A percentile compares a stretch with the other conserved stretches of the same genome.
Conservation (phyloP, 2,797 vertebrate species). For the Betta splendens region DNA sequence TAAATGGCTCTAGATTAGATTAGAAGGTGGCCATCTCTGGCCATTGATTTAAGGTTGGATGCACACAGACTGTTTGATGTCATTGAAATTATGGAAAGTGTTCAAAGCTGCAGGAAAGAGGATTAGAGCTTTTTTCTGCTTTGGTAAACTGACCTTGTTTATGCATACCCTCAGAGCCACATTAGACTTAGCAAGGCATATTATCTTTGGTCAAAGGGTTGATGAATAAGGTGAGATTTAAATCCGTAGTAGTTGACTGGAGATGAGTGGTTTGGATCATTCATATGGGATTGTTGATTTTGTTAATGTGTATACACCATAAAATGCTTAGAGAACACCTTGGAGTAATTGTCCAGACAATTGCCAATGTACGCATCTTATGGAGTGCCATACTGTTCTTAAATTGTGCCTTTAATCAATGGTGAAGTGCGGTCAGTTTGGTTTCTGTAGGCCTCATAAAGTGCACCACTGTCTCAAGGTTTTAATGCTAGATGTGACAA, state of each 20-base stretch:
- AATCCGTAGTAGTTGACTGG: conserved; percentile 17
- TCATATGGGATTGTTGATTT: neutral
- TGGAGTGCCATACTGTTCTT: conserved; percentile 57
- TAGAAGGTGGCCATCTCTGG: conserved; percentile 24
- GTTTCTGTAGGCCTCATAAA: conserved; percentile 38
- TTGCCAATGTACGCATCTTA: conserved; percentile 46
- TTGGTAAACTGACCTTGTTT: conserved; percentile 52
- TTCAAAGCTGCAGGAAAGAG: conserved; percentile 45
- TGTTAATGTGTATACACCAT: neutral
- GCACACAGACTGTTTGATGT: conserved; percentile 40
- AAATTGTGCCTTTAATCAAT: conserved; percentile 61
- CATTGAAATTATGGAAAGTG: conserved; percentile 57
- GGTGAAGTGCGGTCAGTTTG: conserved; percentile 44
- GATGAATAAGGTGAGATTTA: conserved; percentile 9
- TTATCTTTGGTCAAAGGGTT: conserved; percentile 18
- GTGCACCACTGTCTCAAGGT: conserved; percentile 61
- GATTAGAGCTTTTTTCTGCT: conserved; percentile 52
- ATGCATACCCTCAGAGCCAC: conserved; percentile 20
- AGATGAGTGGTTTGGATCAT: neutral
- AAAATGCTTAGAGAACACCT: neutral
- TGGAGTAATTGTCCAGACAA: conserved; percentile 32
- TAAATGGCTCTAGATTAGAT: conserved; percentile 30
- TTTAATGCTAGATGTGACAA: conserved; percentile 71
- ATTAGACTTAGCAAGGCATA: conserved; percentile 5
- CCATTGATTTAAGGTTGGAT: conserved; percentile 42